Evolutionary conservation across 2,888 invertebrate species (phyloP).

Genomic region (Netelia virgata): DNA sequence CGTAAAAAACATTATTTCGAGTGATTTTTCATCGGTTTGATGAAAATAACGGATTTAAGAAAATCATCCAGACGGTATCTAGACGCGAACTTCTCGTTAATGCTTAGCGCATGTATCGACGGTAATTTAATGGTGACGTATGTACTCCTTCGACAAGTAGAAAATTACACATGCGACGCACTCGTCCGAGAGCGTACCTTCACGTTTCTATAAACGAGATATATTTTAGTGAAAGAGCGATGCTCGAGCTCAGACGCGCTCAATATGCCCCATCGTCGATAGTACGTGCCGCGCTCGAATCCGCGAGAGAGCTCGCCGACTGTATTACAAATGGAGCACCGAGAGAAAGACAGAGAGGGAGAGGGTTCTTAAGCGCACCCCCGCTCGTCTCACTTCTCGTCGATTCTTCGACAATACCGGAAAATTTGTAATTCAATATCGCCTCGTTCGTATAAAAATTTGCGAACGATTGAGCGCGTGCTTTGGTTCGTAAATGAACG

Average conservation of each 20-base stretch:
- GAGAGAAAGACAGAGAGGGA: slow-evolving; percentile 17
- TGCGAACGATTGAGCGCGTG: slow-evolving; percentile 74
- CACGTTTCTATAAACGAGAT: slow-evolving; percentile 82
- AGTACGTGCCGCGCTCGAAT: slow-evolving; percentile 63
- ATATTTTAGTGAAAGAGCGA: slow-evolving; percentile 78
- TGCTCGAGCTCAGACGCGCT: slow-evolving; percentile 71
- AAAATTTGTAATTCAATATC: slow-evolving; percentile 70
- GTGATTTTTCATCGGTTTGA: too few species aligned
- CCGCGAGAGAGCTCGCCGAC: slow-evolving; percentile 60
- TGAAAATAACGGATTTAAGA: too few species aligned
- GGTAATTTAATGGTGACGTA: slow-evolving; percentile 55
- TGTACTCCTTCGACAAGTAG: slow-evolving; percentile 51
- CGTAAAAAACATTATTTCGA: too few species aligned
- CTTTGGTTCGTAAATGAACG: slow-evolving; percentile 74
- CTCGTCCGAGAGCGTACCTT: slow-evolving; percentile 78
- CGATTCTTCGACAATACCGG: slow-evolving; percentile 68
- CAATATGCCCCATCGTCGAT: slow-evolving; percentile 72
- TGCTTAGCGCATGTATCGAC: slow-evolving; percentile 47
- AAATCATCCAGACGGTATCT: background rate
- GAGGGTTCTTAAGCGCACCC: slow-evolving; percentile 13
- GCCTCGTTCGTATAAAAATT: slow-evolving; percentile 68
- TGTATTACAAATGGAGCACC: slow-evolving; percentile 71
- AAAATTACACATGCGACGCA: slow-evolving; percentile 83
- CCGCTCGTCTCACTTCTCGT: slow-evolving; percentile 35
- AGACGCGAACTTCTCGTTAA: slow-evolving; percentile 23